Evolutionary conservation across 2,888 invertebrate species (phyloP), one percentile per base, ranked within the genome.

Genomic region (Scaptomyza caliginosa): DNA sequence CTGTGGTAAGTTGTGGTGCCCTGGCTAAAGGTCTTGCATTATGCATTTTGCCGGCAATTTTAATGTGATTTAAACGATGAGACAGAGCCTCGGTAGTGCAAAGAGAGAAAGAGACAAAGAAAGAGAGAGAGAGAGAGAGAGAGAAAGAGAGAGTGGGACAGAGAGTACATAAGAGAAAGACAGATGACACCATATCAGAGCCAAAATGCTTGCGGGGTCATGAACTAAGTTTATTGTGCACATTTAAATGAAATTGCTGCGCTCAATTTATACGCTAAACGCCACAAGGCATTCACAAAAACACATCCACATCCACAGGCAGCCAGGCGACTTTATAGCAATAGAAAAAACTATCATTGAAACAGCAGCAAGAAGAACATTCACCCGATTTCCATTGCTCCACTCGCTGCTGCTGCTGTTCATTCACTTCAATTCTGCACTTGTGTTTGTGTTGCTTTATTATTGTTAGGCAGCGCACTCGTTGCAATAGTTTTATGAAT

Each of bases 241-340:
- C 86, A 83, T 86, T 83, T 83, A 83, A 83, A 83, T 80, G 74
- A 84, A 86, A 86, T 86, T 84, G 86, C 83, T 81, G 86, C 67
- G 81, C 86, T 83, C 83, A 84, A 83, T 83, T 83, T 86, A 86
- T 84, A 70, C 77, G 86, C 77, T 81, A 74, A 81, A 65, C 75
- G 84, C 86, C 70, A 46, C 46, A 49, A 86, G 82, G 75, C 83
- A 84, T 63, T 66, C 68, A 64, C 65, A 43, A 28, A 28, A 54
- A 56, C 40, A 58, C 38, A n/a, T n/a, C 8, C 48, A 34, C 38
- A 26, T 43, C 32, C 24, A 30, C 16, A 34, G 30, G 42, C 30
- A 19, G 21, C 21, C 24, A 26, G 21, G 43, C 48, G 65, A 65
- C 38, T 65, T 46, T 21, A 42, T 46, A 38, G 24, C 17, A 54